Base-by-base conservation (phyloP, 1,140 invertebrate species). In the Lordiphosa clarofinis region DNA sequence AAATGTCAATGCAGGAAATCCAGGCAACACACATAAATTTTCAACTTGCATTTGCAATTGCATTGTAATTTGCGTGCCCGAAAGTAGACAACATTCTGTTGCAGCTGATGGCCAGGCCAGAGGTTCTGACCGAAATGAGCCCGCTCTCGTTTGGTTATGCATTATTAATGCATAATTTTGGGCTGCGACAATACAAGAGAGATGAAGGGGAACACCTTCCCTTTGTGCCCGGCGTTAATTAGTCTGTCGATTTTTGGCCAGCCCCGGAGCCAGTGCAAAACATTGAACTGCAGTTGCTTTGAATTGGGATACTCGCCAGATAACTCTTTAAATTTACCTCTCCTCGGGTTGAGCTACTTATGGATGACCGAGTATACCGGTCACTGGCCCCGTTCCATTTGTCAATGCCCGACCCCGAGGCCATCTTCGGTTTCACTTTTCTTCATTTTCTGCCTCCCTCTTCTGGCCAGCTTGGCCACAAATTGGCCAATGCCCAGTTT, bases 1-100 rank as follows among this genome's bases (percentile, higher is more conserved):
- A 81, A 81, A 82, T 81, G 76, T 82, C 76, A 72, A 81, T 81
- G 67, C 67, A 74, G 74, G 72, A 82, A 82, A 75, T 54, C 61
- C 67, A 57, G 39, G 13, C 57, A 75, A 62, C 55, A 44, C 40
- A 43, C 76, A 81, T 82, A 81, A 74, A 79, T 79, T 81, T 50
- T 36, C 42, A 62, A 55, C 31, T 28, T 35, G 33, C 47, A 69
- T 68, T 60, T 68, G 65, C 65, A 81, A 82, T 81, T 82, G 76
- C 75, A 82, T 75, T 81, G 65, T 75, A 81, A 75, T 82, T 81
- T 81, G 75, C 42, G 48, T 40, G 21, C 52, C 49, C 33, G 50
- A 73, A 64, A 73, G 69, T 78, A 62, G 48, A 62, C 56, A 72
- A 61, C 56, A 59, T 36, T 54, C 43, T 37, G 48, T 47, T 15